Evolutionary conservation across 2,888 invertebrate genomes (phyloP), one percentile per base, ranked within the genome.

Genomic region (Mycalesis mineus): DNA sequence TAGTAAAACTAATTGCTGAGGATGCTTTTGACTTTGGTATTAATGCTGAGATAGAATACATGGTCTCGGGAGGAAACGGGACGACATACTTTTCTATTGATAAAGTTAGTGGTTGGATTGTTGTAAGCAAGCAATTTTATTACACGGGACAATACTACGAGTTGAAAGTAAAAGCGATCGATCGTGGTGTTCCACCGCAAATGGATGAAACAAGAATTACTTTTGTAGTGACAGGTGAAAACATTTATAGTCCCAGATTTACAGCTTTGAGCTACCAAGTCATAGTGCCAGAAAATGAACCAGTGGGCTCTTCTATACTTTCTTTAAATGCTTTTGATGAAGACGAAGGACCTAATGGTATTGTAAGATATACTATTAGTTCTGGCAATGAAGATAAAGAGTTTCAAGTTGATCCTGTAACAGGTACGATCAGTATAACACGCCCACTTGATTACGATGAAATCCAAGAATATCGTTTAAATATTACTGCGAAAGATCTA

Each of bases 221-320:
- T 0, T 91, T 97, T 64, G 92, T 96, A 4, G 93, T 97, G 0
- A 96, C 97, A 0, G 97, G 95, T 2, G 95, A 96, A 75, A 98
- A 98, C 79, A 86, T 91, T 40, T 91, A 93, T 72, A 91, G 93
- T 0, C 98, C 98, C 0, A 93, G 93, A 52, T 98, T 98, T 74
- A 95, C 94, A 5, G 95, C 95, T 0, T 83, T 94, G 0, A 95
- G 95, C 69, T 97, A 97, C 78, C 95, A 97, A 88, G 97, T 96
- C 0, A 95, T 96, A 61, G 95, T 98, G 0, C 95, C 96, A 0
- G 98, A 98, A 90, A 97, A 97, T 79, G 96, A 96, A 74, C 95
- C 95, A 0, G 86, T 96, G 0, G 96, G 96, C 1, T 94, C 96
- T 0, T 94, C 95, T 0, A 96, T 98, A 65, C 82, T 97, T 3